Conservation (phyloP, 2,113 vertebrate genomes). For the Corythornis vintsioides region DNA sequence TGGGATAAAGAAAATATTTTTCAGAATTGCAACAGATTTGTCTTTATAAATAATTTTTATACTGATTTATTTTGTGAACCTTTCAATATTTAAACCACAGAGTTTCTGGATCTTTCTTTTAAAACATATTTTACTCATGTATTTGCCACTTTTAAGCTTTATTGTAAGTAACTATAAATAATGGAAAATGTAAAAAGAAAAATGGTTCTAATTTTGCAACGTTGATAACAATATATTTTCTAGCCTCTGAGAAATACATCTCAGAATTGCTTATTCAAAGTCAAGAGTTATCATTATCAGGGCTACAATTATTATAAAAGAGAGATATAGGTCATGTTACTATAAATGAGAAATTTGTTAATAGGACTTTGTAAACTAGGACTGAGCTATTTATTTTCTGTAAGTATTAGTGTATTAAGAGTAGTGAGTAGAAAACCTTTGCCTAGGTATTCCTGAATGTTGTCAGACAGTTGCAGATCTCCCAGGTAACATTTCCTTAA, state of each 20-base stretch:
- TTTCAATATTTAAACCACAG: not conserved
- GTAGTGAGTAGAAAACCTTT: not conserved
- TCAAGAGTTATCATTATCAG: not conserved
- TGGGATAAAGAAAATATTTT: conserved; percentile 31
- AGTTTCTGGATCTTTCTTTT: conserved; percentile 4
- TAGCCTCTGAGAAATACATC: not conserved
- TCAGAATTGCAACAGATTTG: not conserved
- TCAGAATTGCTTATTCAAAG: not conserved
- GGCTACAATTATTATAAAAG: not conserved
- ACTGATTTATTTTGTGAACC: not conserved
- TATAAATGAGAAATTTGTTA: not conserved
- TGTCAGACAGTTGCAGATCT: conserved; percentile 1
- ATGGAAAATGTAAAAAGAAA: not conserved
- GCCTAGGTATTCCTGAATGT: not conserved
- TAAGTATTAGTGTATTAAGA: not conserved
- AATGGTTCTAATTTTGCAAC: not conserved
- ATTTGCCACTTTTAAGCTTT: not conserved
- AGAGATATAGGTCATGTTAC: not conserved
- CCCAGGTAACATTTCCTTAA: conserved; percentile 1
- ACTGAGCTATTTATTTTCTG: not conserved
- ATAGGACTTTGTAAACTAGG: not conserved
- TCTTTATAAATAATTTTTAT: conserved; percentile 25
- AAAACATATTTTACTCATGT: not conserved
- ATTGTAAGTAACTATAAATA: not conserved
- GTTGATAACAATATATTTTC: not conserved